phyloP scores from a whole-genome alignment of 1,140 invertebrate genomes.

The Gryllus bimaculatus region DNA sequence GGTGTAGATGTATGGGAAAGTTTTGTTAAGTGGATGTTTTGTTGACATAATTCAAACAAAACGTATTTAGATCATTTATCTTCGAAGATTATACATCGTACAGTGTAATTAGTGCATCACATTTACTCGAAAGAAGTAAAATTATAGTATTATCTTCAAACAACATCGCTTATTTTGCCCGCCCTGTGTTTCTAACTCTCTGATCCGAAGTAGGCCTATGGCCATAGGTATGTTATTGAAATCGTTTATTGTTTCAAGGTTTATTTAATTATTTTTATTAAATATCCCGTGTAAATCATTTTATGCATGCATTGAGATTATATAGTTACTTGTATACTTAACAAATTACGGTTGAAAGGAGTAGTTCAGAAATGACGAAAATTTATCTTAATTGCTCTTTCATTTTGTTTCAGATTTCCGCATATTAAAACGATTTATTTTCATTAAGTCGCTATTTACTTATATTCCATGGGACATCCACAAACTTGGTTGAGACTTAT shows the following conservation, averaged over 20 bases:
- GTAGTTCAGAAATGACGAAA: background rate
- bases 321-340: no score
- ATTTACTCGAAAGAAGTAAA: background rate
- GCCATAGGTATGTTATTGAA: constrained; percentile 13
- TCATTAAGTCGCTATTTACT: background rate
- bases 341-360: background rate
- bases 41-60: background rate
- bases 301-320: no score
- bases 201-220: constrained; percentile 16
- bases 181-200: constrained; percentile 9
- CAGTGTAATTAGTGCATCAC: background rate
- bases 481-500: constrained; percentile 8
- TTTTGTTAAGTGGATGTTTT: background rate
- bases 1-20: constrained; percentile 14
- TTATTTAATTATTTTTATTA: background rate
- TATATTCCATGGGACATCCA: background rate
- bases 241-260: background rate
- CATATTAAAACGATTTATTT: background rate
- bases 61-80: background rate
- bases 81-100: background rate
- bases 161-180: constrained; percentile 8
- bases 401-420: background rate
- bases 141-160: background rate
- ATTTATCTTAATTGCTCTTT: no score
- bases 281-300: background rate